Percentiles rank a stretch among this genome's conserved stretches.
Conservation (phyloP, 2,888 invertebrate genomes). For the Dryocosmus kuriphilus region DNA sequence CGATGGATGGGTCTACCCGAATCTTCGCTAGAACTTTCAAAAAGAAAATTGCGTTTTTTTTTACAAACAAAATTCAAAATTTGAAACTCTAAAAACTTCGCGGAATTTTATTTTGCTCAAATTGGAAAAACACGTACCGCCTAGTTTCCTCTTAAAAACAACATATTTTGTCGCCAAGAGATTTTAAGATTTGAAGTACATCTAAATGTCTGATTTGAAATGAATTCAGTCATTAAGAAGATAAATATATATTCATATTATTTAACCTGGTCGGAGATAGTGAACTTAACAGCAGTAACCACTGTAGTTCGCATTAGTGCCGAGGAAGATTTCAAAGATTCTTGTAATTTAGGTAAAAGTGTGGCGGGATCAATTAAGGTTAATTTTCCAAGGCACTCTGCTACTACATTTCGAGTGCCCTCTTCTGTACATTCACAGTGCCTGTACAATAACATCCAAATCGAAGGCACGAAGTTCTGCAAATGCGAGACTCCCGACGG, state of each 20-base stretch:
- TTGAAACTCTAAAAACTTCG: too few relatives aligned
- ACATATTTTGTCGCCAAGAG: too few relatives aligned
- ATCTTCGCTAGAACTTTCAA: too few relatives aligned
- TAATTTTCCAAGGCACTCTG: conserved; percentile 98
- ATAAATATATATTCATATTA: not conserved
- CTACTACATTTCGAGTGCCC: conserved; percentile 98
- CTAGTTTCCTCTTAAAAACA: too few relatives aligned
- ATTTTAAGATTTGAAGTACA: too few relatives aligned
- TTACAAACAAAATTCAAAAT: too few relatives aligned
- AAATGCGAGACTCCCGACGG: conserved; percentile 79
- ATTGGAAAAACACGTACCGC: too few relatives aligned
- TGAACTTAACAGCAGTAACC: conserved; percentile 98
- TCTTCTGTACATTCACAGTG: conserved; percentile 99
- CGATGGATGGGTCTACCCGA: too few relatives aligned
- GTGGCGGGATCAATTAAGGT: conserved; percentile 94
- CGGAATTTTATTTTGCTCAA: too few relatives aligned
- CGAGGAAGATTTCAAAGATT: conserved; percentile 88
- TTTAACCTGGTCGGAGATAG: conserved; percentile 95
- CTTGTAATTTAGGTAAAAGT: conserved; percentile 92
- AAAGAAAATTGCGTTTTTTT: too few relatives aligned
- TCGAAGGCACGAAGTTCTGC: conserved; percentile 87
- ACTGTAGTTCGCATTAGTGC: conserved; percentile 96
- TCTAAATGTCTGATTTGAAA: too few relatives aligned
- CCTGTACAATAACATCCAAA: conserved; percentile 95
- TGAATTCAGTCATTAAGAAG: too few relatives aligned